phyloP scores from a whole-genome alignment of 2,797 vertebrate genomes.

The Tamandua tetradactyla region DNA sequence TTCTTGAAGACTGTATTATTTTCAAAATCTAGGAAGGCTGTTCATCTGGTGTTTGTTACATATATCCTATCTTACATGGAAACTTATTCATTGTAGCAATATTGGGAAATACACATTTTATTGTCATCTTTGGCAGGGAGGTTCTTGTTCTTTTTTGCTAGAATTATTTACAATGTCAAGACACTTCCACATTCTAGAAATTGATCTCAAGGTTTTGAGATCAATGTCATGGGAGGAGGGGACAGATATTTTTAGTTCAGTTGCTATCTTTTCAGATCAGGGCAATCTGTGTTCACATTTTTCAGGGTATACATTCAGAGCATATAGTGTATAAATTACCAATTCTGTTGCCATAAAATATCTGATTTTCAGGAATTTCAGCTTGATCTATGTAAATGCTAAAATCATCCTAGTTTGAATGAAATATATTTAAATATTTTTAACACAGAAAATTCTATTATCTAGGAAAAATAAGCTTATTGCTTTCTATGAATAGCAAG shows the following conservation, averaged over 20 bases:
- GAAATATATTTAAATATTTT: constrained; percentile 37
- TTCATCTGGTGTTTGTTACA: neutral
- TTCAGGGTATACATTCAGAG: neutral
- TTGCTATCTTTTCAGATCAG: neutral
- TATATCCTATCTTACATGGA: neutral
- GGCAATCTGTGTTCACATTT: neutral
- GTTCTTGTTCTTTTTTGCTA: neutral
- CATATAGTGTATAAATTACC: neutral
- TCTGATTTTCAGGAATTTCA: neutral
- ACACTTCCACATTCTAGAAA: neutral
- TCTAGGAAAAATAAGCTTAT: neutral
- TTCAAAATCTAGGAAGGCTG: neutral
- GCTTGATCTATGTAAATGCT: neutral
- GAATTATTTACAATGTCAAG: neutral
- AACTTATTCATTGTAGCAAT: neutral
- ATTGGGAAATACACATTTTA: neutral
- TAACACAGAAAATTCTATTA: neutral
- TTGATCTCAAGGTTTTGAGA: neutral
- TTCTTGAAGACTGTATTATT: neutral
- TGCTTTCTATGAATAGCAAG: neutral
- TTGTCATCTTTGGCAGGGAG: neutral
- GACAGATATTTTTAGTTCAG: neutral
- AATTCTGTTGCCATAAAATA: neutral
- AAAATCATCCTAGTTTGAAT: constrained; percentile 6
- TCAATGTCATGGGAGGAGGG: neutral